Percentiles rank a stretch among this genome's conserved stretches.
Conservation (phyloP, 1,140 invertebrate genomes). For the Teleopsis dalmanni region DNA sequence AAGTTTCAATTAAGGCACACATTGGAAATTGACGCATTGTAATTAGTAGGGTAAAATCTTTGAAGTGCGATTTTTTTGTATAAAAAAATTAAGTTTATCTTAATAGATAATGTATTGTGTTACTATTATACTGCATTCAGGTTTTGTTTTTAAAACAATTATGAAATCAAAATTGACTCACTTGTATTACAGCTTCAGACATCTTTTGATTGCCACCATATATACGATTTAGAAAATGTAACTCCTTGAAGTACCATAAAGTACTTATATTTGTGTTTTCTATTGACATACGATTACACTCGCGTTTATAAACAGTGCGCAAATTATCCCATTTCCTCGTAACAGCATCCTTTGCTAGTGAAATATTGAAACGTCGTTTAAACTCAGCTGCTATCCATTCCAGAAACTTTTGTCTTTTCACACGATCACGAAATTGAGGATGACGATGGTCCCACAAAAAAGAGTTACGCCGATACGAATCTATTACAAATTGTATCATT, state of each 20-base stretch:
- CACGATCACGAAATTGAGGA: slow-evolving; percentile 34
- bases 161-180: slow-evolving; percentile 10
- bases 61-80: too few relatives aligned
- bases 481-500: slow-evolving; percentile 40
- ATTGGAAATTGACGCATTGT: too few relatives aligned
- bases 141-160: neutral
- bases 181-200: slow-evolving; percentile 35
- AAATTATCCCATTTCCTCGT: slow-evolving; percentile 41
- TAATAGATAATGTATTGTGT: too few relatives aligned
- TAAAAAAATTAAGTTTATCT: too few relatives aligned
- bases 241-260: slow-evolving; percentile 37
- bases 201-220: slow-evolving; percentile 41
- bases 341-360: slow-evolving; percentile 36
- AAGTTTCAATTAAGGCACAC: too few relatives aligned
- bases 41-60: too few relatives aligned
- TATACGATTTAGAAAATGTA: slow-evolving; percentile 38
- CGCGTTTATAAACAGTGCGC: slow-evolving; percentile 38
- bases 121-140: too few relatives aligned
- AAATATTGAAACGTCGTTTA: slow-evolving; percentile 34
- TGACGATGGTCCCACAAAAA: slow-evolving; percentile 40
- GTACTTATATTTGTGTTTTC: slow-evolving; percentile 39
- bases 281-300: slow-evolving; percentile 39
- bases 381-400: slow-evolving; percentile 39
- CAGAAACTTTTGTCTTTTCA: slow-evolving; percentile 33
- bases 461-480: slow-evolving; percentile 35